Evolutionary conservation across 2,888 invertebrate genomes (phyloP).

Genomic region (Hedya salicella): DNA sequence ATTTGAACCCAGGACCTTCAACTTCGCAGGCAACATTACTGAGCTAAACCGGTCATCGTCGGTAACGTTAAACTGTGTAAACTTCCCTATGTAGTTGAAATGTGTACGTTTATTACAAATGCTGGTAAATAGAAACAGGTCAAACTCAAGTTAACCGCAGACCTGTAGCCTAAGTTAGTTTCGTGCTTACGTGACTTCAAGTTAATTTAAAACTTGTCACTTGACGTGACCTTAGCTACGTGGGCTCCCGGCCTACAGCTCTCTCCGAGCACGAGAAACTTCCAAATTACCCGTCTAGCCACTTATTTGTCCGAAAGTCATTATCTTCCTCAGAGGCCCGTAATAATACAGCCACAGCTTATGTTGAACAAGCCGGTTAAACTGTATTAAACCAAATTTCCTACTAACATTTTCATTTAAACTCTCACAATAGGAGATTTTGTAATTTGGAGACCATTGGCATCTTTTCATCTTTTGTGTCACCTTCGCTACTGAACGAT

Average conservation of each 20-base stretch:
- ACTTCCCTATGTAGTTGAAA: too few species aligned
- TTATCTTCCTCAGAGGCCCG: conserved; percentile 35
- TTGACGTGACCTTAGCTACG: neutral
- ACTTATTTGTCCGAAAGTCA: conserved; percentile 43
- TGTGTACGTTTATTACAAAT: too few species aligned
- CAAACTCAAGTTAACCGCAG: neutral
- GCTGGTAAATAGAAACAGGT: too few species aligned
- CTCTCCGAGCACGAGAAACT: conserved; percentile 30
- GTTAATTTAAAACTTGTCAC: neutral
- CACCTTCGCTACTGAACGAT: too few species aligned
- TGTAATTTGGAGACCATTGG: too few species aligned
- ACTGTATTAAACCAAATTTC: neutral
- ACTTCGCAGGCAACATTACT: too few species aligned
- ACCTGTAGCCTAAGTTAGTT: neutral
- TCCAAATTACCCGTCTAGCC: conserved; percentile 40
- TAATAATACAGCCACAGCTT: conserved; percentile 34
- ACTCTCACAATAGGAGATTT: too few species aligned
- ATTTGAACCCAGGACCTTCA: too few species aligned
- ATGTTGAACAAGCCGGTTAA: neutral
- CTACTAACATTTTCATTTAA: too few species aligned
- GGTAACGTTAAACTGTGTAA: too few species aligned
- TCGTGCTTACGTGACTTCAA: neutral
- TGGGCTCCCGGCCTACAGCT: conserved; percentile 18
- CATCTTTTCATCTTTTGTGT: too few species aligned
- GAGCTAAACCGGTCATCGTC: too few species aligned